Conservation (phyloP, 2,888 invertebrate species). For the Apamea sordens region DNA sequence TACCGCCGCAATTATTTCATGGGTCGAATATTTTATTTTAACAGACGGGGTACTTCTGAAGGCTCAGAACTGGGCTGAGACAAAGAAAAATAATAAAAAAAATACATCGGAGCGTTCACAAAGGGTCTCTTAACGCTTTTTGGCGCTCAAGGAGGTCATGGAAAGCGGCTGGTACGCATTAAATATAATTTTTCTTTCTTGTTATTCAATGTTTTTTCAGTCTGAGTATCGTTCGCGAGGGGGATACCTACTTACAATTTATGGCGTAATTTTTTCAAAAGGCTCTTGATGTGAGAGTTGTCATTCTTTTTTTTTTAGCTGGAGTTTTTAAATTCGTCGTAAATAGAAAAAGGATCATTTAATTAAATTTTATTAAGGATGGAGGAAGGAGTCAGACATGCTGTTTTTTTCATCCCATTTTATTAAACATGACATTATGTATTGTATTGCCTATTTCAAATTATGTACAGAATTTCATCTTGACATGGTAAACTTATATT, state of each 20-base stretch:
- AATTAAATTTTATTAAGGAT: not conserved
- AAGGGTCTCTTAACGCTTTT: conserved; percentile 82
- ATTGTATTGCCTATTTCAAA: no score
- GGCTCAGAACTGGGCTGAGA: conserved; percentile 70
- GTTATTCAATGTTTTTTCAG: conserved; percentile 65
- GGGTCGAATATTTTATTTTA: conserved; percentile 84
- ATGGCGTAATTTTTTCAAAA: conserved; percentile 57
- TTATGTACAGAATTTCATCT: no score
- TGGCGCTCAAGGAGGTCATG: conserved; percentile 74
- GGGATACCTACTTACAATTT: conserved; percentile 60
- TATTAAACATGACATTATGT: no score
- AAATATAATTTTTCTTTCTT: conserved; percentile 80
- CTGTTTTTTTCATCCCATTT: not conserved
- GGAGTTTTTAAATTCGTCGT: conserved; percentile 22
- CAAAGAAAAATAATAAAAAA: conserved; percentile 83
- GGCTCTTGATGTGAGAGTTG: conserved; percentile 50
- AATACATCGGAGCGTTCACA: conserved; percentile 80
- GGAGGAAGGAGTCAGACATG: not conserved
- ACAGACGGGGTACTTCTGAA: conserved; percentile 76
- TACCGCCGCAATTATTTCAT: conserved; percentile 84
- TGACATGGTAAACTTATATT: no score
- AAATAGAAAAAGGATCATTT: conserved; percentile 18
- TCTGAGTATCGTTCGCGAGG: conserved; percentile 54
- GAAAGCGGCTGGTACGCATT: conserved; percentile 78
- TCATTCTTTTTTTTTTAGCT: conserved; percentile 36